Conservation (phyloP, 2,888 invertebrate species). For the Yponomeuta evonymella region DNA sequence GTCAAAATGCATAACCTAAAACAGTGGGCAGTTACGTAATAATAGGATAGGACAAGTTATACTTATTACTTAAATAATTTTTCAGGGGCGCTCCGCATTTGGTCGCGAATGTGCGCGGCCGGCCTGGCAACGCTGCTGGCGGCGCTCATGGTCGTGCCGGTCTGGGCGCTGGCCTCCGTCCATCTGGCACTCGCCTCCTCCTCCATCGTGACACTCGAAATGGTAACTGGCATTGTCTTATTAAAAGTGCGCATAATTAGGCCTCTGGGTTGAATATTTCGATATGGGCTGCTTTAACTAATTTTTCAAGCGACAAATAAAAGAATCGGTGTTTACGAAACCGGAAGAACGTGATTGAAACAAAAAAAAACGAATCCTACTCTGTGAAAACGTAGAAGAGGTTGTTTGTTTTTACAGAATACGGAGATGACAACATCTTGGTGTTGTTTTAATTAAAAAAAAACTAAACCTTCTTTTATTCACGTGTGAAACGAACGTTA, state of each 20-base stretch:
- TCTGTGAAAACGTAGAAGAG: no score
- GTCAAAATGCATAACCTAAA: no score
- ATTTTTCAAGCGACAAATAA: not conserved
- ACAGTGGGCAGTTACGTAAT: no score
- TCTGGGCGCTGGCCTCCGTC: slow-evolving; percentile 45
- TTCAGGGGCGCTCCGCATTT: slow-evolving; percentile 28
- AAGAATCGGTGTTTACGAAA: not conserved
- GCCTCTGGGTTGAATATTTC: no score
- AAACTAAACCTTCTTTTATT: no score
- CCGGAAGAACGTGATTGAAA: not conserved
- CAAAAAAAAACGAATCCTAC: no score
- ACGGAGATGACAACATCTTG: no score
- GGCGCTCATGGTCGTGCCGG: slow-evolving; percentile 42
- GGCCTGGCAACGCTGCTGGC: slow-evolving; percentile 38
- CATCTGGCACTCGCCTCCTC: slow-evolving; percentile 60
- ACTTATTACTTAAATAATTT: not conserved
- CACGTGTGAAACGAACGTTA: no score
- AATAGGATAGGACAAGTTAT: no score
- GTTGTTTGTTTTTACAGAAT: no score
- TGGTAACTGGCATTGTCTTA: slow-evolving; percentile 39
- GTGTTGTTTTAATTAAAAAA: no score
- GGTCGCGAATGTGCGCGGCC: slow-evolving; percentile 36
- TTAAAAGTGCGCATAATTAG: no score
- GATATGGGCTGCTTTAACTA: not conserved
- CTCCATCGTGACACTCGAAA: slow-evolving; percentile 55